phyloP scores from a whole-genome alignment of 2,113 vertebrate species.

The Corvus cornix region DNA sequence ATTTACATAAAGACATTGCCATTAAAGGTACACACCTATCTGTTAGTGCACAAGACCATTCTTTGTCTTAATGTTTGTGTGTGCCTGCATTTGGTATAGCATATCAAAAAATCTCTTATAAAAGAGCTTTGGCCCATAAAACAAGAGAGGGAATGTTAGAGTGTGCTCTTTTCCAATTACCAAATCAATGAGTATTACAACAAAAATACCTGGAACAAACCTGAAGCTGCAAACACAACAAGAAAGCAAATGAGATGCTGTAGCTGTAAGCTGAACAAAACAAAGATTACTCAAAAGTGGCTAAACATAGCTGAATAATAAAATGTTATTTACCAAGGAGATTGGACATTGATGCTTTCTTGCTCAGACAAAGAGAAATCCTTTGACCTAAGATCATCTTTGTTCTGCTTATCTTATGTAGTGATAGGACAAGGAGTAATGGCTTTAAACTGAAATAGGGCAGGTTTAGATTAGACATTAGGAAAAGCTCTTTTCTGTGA shows the following conservation, averaged over 20 bases:
- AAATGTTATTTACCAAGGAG: background rate
- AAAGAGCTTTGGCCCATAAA: slow-evolving; percentile 58
- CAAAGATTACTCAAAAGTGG: slow-evolving; percentile 38
- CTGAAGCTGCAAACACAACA: background rate
- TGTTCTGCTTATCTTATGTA: slow-evolving; percentile 30
- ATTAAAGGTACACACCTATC: slow-evolving; percentile 1
- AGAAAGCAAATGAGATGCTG: slow-evolving; percentile 49
- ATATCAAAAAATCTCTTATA: background rate
- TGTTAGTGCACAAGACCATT: slow-evolving; percentile 37
- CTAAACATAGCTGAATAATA: slow-evolving; percentile 37
- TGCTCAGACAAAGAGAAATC: slow-evolving; percentile 26
- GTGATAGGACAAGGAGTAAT: background rate
- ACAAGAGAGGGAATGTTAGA: slow-evolving; percentile 63
- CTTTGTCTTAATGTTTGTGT: background rate
- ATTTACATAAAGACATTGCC: slow-evolving; percentile 11
- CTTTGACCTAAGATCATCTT: background rate
- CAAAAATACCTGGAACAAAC: slow-evolving; percentile 19
- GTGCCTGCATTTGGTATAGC: background rate
- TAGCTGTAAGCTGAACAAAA: slow-evolving; percentile 45
- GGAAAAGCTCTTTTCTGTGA: background rate
- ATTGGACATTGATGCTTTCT: background rate
- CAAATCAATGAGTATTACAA: background rate
- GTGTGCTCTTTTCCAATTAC: slow-evolving; percentile 19
- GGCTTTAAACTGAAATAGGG: background rate
- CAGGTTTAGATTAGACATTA: background rate